Percentiles rank a stretch among this genome's conserved stretches.
Evolutionary conservation across 2,113 vertebrate genomes (phyloP).

Genomic region (Chroicocephalus ridibundus): DNA sequence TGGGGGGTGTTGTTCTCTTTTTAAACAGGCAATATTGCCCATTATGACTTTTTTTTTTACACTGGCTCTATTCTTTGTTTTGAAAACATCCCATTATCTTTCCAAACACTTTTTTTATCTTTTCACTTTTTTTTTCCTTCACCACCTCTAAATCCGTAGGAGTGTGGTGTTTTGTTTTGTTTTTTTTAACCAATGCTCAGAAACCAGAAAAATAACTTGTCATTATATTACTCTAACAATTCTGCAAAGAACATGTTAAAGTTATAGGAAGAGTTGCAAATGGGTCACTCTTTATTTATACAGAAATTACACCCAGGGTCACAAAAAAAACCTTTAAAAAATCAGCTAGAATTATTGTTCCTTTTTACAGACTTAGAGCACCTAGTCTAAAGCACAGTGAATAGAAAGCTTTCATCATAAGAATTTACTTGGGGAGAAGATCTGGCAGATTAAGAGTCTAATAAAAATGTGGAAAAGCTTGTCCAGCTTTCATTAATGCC

Average conservation of each 20-base stretch:
- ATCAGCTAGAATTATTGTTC: not conserved
- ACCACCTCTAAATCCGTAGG: not conserved
- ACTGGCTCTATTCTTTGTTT: not conserved
- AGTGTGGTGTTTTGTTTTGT: not conserved
- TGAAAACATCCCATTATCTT: not conserved
- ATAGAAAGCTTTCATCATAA: not conserved
- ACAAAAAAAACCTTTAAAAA: not conserved
- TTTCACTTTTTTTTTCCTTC: not conserved
- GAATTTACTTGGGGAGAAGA: not conserved
- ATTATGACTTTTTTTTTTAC: too few species aligned
- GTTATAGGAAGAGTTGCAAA: not conserved
- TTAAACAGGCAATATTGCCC: not conserved
- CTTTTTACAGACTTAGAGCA: not conserved
- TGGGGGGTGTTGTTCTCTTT: not conserved
- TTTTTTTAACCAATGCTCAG: not conserved
- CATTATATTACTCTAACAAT: not conserved
- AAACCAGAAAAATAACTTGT: not conserved
- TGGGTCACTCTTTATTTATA: not conserved
- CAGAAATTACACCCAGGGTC: not conserved
- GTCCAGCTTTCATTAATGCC: slow-evolving; percentile 56
- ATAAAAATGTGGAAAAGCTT: slow-evolving; percentile 38
- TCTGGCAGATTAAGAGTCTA: not conserved
- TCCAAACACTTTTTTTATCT: not conserved
- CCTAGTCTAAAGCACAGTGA: not conserved
- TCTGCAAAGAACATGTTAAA: not conserved